These are phyloP conservation scores for Euphydryas editha DNA, from an alignment of 2,888 invertebrate species.

Conservation along the genomic window DNA sequence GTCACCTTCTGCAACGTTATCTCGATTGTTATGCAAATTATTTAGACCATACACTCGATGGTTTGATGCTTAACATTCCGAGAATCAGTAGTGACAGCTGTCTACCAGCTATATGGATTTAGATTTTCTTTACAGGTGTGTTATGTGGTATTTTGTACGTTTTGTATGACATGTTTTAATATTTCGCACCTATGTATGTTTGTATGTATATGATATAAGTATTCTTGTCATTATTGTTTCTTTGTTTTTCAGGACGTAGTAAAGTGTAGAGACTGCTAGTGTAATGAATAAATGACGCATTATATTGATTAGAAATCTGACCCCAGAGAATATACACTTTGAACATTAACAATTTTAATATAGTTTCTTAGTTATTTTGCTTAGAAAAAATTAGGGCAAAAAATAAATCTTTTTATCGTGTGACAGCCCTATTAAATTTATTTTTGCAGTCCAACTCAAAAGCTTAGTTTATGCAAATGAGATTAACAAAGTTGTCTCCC, in stretches of 20 bases:
- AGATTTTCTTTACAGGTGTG: background rate
- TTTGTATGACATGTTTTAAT: too few relatives aligned
- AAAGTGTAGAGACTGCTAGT: too few relatives aligned
- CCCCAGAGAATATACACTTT: too few relatives aligned
- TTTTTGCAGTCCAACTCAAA: constrained; percentile 38
- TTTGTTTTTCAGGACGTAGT: too few relatives aligned
- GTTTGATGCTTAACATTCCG: constrained; percentile 17
- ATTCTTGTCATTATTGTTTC: too few relatives aligned
- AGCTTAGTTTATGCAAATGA: constrained; percentile 45
- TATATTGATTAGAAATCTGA: too few relatives aligned
- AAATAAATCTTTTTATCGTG: background rate
- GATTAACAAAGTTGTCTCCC: constrained; percentile 45
- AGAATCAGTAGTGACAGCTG: constrained; percentile 3
- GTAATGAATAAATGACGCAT: too few relatives aligned
- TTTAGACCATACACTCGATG: constrained; percentile 15
- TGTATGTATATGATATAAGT: too few relatives aligned
- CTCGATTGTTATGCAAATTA: constrained; percentile 4
- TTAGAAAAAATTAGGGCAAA: background rate
- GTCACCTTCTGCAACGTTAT: constrained; percentile 29
- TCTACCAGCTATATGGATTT: background rate
- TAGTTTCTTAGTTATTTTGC: too few relatives aligned
- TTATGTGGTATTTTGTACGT: too few relatives aligned
- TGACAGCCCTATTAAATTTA: constrained; percentile 31
- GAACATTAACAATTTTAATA: too few relatives aligned
- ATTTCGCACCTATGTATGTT: too few relatives aligned